phyloP scores from a whole-genome alignment of 2,888 invertebrate species.

The Hirtodrosophila trivittata region DNA sequence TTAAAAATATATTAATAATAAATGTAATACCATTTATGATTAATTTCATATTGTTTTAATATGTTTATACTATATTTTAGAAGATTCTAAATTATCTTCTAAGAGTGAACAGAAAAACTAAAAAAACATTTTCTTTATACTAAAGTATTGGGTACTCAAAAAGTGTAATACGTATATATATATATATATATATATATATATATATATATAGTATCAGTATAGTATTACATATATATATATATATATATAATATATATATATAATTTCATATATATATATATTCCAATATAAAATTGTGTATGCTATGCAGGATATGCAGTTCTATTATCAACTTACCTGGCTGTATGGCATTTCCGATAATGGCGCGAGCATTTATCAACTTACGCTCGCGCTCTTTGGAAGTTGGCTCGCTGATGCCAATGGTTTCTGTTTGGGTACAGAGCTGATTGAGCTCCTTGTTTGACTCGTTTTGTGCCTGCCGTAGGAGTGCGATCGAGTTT shows the following conservation, averaged over 20 bases:
- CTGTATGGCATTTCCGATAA: slow-evolving; percentile 89
- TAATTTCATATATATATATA: background rate
- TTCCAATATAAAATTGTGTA: too few species aligned
- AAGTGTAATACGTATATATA: too few species aligned
- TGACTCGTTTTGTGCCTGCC: slow-evolving; percentile 84
- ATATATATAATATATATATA: slow-evolving; percentile 4
- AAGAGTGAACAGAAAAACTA: too few species aligned
- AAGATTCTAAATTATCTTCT: too few species aligned
- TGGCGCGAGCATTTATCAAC: slow-evolving; percentile 88
- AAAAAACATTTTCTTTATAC: too few species aligned
- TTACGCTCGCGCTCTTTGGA: slow-evolving; percentile 85
- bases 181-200: too few species aligned
- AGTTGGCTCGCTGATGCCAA: slow-evolving; percentile 77
- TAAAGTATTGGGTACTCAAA: too few species aligned
- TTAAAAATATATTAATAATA: too few species aligned
- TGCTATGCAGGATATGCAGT: slow-evolving; percentile 27
- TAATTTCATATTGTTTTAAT: too few species aligned
- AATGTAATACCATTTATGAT: too few species aligned
- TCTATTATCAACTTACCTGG: slow-evolving; percentile 82
- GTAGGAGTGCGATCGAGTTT: slow-evolving; percentile 87
- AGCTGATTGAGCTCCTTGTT: slow-evolving; percentile 83
- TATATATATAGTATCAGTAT: too few species aligned
- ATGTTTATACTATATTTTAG: too few species aligned
- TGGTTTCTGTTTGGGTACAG: slow-evolving; percentile 83
- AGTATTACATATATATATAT: slow-evolving; percentile 5